These are phyloP conservation scores for Tenthredo mesomela DNA, from an alignment of 2,888 invertebrate species.

Conservation along the genomic window DNA sequence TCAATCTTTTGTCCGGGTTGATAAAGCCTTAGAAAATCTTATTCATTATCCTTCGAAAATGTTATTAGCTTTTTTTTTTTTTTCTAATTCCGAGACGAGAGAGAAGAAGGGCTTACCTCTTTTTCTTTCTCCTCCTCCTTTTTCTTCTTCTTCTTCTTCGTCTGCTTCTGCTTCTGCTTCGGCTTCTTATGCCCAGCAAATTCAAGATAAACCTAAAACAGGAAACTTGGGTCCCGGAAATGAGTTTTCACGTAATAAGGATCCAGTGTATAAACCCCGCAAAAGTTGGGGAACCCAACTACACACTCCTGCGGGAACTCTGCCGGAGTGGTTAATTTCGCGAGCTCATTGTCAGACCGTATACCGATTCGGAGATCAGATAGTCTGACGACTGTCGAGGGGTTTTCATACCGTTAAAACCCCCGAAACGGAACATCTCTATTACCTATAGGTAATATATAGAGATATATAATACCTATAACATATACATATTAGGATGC, in stretches of 20 bases:
- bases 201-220: constrained; percentile 23
- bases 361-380: neutral
- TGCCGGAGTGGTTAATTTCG: constrained; percentile 23
- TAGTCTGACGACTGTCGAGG: constrained; percentile 29
- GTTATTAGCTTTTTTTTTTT: neutral
- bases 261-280: neutral
- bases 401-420: neutral
- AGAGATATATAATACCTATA: too few species aligned
- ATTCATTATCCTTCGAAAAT: neutral
- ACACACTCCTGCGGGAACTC: neutral
- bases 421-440: neutral
- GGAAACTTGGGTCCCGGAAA: constrained; percentile 8
- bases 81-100: neutral
- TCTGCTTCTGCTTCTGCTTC: neutral
- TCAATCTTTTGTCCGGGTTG: neutral
- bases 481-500: too few species aligned
- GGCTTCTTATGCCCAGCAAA: neutral
- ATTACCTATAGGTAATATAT: neutral
- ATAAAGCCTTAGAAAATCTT: neutral
- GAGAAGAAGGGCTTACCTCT: neutral
- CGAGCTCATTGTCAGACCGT: constrained; percentile 34
- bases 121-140: neutral
- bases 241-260: constrained; percentile 39
- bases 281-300: constrained; percentile 5
- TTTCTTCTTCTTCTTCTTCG: neutral